Percentiles rank a stretch among this genome's conserved stretches.
Evolutionary conservation across 2,113 vertebrate species (phyloP).

Genomic region (Psammodynastes pulverulentus): DNA sequence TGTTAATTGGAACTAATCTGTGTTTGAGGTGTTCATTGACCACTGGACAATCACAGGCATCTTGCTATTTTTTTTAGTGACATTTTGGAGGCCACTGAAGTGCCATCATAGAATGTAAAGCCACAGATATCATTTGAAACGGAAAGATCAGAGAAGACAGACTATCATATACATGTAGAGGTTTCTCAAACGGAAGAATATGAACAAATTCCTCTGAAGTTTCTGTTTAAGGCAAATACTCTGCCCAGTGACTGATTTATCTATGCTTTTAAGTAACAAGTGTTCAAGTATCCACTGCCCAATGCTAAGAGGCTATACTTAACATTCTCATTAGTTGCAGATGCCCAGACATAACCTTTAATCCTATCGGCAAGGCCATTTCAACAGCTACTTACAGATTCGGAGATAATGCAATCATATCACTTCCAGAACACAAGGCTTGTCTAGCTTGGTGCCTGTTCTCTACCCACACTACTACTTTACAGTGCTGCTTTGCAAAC

Average conservation of each 20-base stretch:
- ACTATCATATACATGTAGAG: not conserved
- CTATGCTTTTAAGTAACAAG: constrained; percentile 36
- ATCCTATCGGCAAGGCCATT: constrained; percentile 57
- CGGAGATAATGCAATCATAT: constrained; percentile 24
- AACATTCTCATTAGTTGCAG: constrained; percentile 59
- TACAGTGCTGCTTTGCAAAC: constrained; percentile 29
- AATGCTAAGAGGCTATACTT: constrained; percentile 48
- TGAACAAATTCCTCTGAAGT: not conserved
- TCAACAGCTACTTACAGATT: constrained; percentile 62
- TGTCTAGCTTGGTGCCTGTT: constrained; percentile 33
- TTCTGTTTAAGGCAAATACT: constrained; percentile 17
- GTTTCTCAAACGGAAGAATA: not conserved
- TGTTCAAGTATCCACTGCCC: constrained; percentile 31
- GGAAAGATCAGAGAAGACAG: not conserved
- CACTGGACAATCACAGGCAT: not conserved
- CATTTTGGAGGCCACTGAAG: not conserved
- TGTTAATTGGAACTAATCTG: not conserved
- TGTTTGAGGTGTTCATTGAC: not conserved
- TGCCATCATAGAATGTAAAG: not conserved
- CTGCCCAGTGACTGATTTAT: constrained; percentile 22
- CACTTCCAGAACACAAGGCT: constrained; percentile 45
- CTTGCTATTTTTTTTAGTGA: not conserved
- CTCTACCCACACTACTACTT: constrained; percentile 22
- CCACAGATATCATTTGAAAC: not conserved
- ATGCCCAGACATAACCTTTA: constrained; percentile 58